A percentile compares a stretch with the other conserved stretches of the same genome.
Evolutionary conservation across 2,888 invertebrate genomes (phyloP).

Genomic region (Rhynchonema sp.): DNA sequence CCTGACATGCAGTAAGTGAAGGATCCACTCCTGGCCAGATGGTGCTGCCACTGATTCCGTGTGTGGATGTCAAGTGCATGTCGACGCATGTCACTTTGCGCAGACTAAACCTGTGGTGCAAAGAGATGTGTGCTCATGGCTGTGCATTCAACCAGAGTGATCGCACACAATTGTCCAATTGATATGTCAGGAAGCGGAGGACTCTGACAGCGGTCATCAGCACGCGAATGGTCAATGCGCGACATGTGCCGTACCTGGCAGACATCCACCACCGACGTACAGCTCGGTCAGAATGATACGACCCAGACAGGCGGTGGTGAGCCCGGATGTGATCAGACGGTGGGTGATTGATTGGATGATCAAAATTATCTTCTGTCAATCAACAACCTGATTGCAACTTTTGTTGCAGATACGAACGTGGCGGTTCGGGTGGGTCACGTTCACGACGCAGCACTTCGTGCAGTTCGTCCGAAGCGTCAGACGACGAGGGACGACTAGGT

Average conservation of each 20-base stretch:
- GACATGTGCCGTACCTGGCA: not conserved
- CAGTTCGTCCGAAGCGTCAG: conserved; percentile 77
- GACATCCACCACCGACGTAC: conserved; percentile 8
- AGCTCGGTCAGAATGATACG: conserved; percentile 21
- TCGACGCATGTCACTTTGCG: too few species aligned
- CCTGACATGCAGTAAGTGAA: too few species aligned
- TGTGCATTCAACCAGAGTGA: too few species aligned
- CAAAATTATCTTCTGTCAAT: too few species aligned
- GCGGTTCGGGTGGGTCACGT: not conserved
- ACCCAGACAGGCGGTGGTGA: conserved; percentile 20
- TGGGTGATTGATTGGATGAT: too few species aligned
- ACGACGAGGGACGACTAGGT: conserved; percentile 10
- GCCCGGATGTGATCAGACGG: conserved; percentile 19
- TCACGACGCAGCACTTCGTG: conserved; percentile 44
- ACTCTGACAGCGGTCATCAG: not conserved
- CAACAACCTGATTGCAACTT: too few species aligned
- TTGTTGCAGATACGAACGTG: not conserved
- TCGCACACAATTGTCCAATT: too few species aligned
- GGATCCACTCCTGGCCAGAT: too few species aligned
- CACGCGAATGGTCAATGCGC: not conserved
- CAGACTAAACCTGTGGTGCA: too few species aligned
- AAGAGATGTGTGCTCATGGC: too few species aligned
- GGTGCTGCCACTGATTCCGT: too few species aligned
- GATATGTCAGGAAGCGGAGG: not conserved
- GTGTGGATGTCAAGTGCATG: too few species aligned